Evolutionary conservation across 2,797 vertebrate genomes (phyloP), one percentile per base, ranked within the genome.

Genomic region (Sparidentex hasta): DNA sequence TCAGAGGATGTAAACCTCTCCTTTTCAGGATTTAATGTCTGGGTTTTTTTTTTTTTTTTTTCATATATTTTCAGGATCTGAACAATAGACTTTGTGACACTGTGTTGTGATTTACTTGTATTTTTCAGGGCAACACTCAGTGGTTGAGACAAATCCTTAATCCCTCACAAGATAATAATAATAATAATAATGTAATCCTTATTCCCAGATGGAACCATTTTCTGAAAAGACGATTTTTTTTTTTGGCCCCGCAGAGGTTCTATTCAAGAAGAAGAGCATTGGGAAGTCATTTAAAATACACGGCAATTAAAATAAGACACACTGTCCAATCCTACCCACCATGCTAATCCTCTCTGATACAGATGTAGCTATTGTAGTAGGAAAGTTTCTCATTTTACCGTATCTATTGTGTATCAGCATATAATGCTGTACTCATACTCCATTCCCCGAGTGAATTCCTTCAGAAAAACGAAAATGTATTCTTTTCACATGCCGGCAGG

Each of bases 131-230:
- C 84, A 86, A 87, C 87, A 90, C 88, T 91, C 92, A 86, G 79
- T 85, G 83, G 75, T 92, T 89, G 87, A 94, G 92, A 94, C 90
- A 95, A 95, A 94, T 94, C 93, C 93, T 78, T 95, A 96, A 96
- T 95, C 94, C 94, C 82, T 92, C 80, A 87, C 92, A 92, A 95
- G 93, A 95, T 94, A 94, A 95, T 92, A 88, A 93, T 93, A 95
- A 87, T 94, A 95, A 95, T 92, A 92, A 91, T 93, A 27, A 27
- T 27, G 90, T 94, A 95, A 94, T 96, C 94, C 93, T 84, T 92
- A 86, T 93, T 95, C 91, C 93, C 93, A 94, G 90, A 94, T 93
- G 92, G 90, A 93, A 86, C 80, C 47, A 76, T 93, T 93, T 90
- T 93, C 83, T 87, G 88, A 89, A 91, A 87, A 88, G 80, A 83